Conservation (phyloP, 2,113 vertebrate species). For the Galeopterus variegatus region DNA sequence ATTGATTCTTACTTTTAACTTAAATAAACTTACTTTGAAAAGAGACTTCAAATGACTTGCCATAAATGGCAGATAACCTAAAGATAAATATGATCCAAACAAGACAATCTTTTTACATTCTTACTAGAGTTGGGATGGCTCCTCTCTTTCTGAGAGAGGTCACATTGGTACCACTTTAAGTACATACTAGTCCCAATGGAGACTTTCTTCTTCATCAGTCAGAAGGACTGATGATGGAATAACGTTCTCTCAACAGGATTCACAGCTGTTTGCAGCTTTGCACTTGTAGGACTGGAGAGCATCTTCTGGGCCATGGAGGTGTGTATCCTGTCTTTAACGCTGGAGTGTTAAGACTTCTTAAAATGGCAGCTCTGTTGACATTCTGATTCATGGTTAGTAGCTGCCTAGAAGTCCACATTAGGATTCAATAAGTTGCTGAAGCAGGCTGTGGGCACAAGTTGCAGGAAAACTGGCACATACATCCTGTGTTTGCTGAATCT, state of each 20-base stretch:
- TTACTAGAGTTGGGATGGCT: neutral
- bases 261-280: neutral
- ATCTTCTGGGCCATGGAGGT: neutral
- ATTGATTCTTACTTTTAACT: neutral
- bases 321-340: neutral
- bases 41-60: neutral
- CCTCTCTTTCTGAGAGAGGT: neutral
- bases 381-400: neutral
- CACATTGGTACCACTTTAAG: neutral
- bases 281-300: neutral
- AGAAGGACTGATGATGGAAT: neutral
- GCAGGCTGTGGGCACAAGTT: too few species aligned
- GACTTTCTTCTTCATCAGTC: neutral
- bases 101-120: neutral
- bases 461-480: neutral
- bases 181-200: neutral
- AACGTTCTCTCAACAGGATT: neutral
- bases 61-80: neutral
- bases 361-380: neutral
- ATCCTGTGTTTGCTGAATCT: fast-evolving
- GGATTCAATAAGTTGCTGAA: neutral
- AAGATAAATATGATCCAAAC: neutral
- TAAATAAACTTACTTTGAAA: neutral
- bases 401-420: neutral
- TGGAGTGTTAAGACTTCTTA: neutral